Evolutionary conservation across 1,140 invertebrate genomes (phyloP).

Genomic region (Chymomyza costata): DNA sequence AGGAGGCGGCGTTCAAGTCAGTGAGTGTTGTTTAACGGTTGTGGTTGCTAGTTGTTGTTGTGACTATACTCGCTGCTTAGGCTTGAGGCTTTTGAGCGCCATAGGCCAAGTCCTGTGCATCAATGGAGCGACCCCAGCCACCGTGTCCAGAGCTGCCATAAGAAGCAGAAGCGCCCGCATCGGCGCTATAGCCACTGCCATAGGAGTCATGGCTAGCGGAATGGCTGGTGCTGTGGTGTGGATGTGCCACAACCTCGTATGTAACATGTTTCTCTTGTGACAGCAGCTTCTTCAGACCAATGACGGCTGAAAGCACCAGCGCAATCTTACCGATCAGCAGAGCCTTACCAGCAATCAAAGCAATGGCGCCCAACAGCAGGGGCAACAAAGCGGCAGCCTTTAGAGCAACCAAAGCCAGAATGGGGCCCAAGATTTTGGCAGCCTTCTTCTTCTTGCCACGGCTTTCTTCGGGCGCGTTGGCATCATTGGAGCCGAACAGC

Average conservation of each 20-base stretch:
- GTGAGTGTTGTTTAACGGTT: slow-evolving; percentile 28
- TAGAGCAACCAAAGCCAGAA: slow-evolving; percentile 84
- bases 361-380: slow-evolving; percentile 85
- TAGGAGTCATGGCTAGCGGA: slow-evolving; percentile 80
- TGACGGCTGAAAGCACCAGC: slow-evolving; percentile 86
- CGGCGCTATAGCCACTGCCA: slow-evolving; percentile 79
- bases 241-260: slow-evolving; percentile 88
- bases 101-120: slow-evolving; percentile 85
- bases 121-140: slow-evolving; percentile 84
- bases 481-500: slow-evolving; percentile 77
- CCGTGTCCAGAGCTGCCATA: slow-evolving; percentile 77
- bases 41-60: slow-evolving; percentile 22
- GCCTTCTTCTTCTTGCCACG: slow-evolving; percentile 89
- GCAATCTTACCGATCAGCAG: slow-evolving; percentile 89
- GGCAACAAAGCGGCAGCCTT: slow-evolving; percentile 87
- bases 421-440: slow-evolving; percentile 84
- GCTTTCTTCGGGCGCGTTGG: slow-evolving; percentile 78
- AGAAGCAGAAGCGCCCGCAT: slow-evolving; percentile 77
- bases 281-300: slow-evolving; percentile 87
- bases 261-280: slow-evolving; percentile 87
- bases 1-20: slow-evolving; percentile 47
- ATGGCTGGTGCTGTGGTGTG: slow-evolving; percentile 83
- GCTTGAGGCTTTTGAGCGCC: slow-evolving; percentile 81
- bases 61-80: slow-evolving; percentile 32
- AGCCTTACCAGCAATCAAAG: slow-evolving; percentile 89